These are phyloP conservation scores for Cryptophagus acutangulus DNA, from an alignment of 2,888 invertebrate species.

Conservation along the genomic window DNA sequence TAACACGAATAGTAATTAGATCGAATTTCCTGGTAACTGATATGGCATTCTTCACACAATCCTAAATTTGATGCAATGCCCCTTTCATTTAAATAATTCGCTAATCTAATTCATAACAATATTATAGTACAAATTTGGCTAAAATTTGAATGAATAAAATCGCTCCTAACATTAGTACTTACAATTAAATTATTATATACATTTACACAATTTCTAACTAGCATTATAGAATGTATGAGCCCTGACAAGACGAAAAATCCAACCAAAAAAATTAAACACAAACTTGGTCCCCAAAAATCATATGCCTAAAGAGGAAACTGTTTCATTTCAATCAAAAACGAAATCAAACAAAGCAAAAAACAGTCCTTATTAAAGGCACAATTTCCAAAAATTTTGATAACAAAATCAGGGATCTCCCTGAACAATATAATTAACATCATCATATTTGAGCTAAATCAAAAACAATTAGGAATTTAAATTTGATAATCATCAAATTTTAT, in stretches of 20 bases:
- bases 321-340: slow-evolving; percentile 18
- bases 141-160: slow-evolving; percentile 1
- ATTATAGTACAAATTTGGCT: background rate
- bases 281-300: slow-evolving; percentile 43
- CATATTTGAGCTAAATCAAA: too few species aligned
- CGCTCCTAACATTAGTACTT: background rate
- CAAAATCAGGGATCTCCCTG: slow-evolving; percentile 13
- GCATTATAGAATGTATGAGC: slow-evolving; percentile 5
- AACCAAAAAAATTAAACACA: background rate
- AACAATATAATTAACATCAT: too few species aligned
- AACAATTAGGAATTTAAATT: too few species aligned
- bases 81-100: too few species aligned
- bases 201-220: slow-evolving; percentile 5
- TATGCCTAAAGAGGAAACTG: slow-evolving; percentile 31
- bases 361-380: slow-evolving; percentile 41
- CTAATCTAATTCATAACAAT: too few species aligned
- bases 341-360: slow-evolving; percentile 18
- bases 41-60: too few species aligned
- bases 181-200: slow-evolving; percentile 3
- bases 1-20: too few species aligned
- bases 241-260: slow-evolving; percentile 10
- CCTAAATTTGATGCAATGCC: too few species aligned
- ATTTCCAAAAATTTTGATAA: slow-evolving; percentile 34
- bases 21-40: too few species aligned
- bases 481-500: slow-evolving; percentile 42